Conservation (phyloP, 1,140 invertebrate genomes). For the Notospermus geniculatus region DNA sequence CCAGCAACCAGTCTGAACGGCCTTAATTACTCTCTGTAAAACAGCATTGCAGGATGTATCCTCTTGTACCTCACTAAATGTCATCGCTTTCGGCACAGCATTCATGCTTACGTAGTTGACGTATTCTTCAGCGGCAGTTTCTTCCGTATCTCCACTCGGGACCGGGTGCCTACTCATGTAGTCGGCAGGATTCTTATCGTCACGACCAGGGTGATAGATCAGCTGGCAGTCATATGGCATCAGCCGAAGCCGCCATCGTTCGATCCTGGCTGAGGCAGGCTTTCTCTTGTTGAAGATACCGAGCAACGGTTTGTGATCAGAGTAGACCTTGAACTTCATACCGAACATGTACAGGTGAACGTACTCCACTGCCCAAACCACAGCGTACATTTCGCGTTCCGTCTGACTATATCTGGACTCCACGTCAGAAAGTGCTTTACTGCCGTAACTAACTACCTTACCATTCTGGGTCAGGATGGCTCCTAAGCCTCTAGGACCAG, state of each 20-base stretch:
- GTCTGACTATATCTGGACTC: slow-evolving; percentile 24
- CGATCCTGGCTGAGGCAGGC: background rate
- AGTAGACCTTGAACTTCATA: slow-evolving; percentile 16
- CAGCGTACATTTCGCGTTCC: slow-evolving; percentile 17
- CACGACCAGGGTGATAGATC: slow-evolving; percentile 13
- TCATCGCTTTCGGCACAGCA: slow-evolving; percentile 18
- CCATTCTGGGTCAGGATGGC: slow-evolving; percentile 19
- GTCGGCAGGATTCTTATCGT: slow-evolving; percentile 18
- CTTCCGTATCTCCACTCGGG: background rate
- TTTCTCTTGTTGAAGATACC: slow-evolving; percentile 15
- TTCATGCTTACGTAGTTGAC: slow-evolving; percentile 17
- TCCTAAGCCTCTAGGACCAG: slow-evolving; percentile 14
- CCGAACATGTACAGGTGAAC: slow-evolving; percentile 19
- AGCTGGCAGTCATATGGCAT: slow-evolving; percentile 22
- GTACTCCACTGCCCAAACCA: slow-evolving; percentile 10
- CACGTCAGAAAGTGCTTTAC: slow-evolving; percentile 10
- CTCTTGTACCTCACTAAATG: slow-evolving; percentile 17
- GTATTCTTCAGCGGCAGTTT: slow-evolving; percentile 25
- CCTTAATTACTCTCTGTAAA: slow-evolving; percentile 18
- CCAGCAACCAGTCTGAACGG: no score
- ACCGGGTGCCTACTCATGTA: slow-evolving; percentile 26
- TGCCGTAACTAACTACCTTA: slow-evolving; percentile 13
- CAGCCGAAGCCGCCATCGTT: slow-evolving; percentile 15
- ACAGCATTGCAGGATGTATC: slow-evolving; percentile 11
- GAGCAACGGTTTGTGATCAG: slow-evolving; percentile 12